These are phyloP conservation scores for Drosophila ohnishii DNA, from an alignment of 1,140 invertebrate genomes.

Conservation along the genomic window DNA sequence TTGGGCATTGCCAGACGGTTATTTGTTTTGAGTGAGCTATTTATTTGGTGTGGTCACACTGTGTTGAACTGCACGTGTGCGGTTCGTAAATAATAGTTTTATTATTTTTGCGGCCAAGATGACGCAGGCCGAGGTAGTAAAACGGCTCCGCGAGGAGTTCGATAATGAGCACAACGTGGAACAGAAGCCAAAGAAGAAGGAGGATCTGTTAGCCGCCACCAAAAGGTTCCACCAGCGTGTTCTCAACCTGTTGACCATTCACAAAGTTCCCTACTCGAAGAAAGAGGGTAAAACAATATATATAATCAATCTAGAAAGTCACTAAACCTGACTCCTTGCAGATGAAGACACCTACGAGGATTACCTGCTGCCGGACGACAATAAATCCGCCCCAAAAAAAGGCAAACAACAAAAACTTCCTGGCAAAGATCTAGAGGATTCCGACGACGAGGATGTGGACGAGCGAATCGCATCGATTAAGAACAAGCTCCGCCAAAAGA, in stretches of 20 bases:
- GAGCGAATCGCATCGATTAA: conserved; percentile 76
- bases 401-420: conserved; percentile 14
- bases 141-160: conserved; percentile 41
- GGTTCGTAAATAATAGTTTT: conserved; percentile 17
- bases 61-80: conserved; percentile 42
- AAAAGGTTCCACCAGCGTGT: conserved; percentile 30
- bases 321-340: background rate
- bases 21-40: background rate
- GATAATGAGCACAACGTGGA: conserved; percentile 14
- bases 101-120: conserved; percentile 27
- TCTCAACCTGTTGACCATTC: conserved; percentile 45
- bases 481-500: conserved; percentile 80
- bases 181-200: conserved; percentile 9
- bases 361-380: conserved; percentile 65
- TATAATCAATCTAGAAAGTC: background rate
- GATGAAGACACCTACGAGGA: conserved; percentile 73
- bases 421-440: conserved; percentile 3
- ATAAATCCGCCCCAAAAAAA: conserved; percentile 37
- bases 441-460: conserved; percentile 61
- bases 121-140: conserved; percentile 19
- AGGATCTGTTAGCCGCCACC: conserved; percentile 12
- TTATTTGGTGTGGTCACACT: conserved; percentile 4
- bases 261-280: conserved; percentile 56
- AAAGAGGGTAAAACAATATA: conserved; percentile 50
- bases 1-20: background rate